These are phyloP conservation scores for Euwallacea similis DNA, from an alignment of 1,140 invertebrate species.

Conservation along the genomic window DNA sequence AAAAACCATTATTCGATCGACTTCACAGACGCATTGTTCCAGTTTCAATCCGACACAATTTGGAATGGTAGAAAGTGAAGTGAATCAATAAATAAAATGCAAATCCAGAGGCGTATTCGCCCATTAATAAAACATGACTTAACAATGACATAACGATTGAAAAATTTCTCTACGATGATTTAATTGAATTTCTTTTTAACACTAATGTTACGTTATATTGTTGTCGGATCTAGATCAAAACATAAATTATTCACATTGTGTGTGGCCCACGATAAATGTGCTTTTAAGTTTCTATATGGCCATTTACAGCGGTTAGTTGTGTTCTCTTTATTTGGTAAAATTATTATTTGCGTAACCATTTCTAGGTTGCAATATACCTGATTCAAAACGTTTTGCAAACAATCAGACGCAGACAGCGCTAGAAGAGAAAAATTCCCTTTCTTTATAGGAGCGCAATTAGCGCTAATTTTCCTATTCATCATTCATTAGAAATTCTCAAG, in stretches of 20 bases:
- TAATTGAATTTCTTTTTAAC: slow-evolving; percentile 1
- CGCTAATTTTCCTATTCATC: not conserved
- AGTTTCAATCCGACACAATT: not conserved
- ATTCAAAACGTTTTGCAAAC: too few species aligned
- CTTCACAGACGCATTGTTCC: too few species aligned
- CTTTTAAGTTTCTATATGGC: too few species aligned
- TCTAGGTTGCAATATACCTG: too few species aligned
- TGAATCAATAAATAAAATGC: not conserved
- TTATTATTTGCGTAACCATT: too few species aligned
- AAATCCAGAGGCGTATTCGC: not conserved
- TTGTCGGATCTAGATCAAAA: not conserved
- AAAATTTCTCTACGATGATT: slow-evolving; percentile 3
- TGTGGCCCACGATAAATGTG: not conserved
- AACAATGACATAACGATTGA: not conserved
- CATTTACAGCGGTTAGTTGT: too few species aligned
- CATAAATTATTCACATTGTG: not conserved
- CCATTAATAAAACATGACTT: not conserved
- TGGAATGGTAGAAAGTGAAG: not conserved
- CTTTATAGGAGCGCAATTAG: too few species aligned
- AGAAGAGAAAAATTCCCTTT: too few species aligned
- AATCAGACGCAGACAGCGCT: too few species aligned
- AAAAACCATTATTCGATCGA: too few species aligned
- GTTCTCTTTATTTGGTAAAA: too few species aligned
- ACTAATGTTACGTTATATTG: not conserved
- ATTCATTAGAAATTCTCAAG: slow-evolving; percentile 3